Conservation (phyloP, 1,140 invertebrate genomes). For the Bombus sylvicola region DNA sequence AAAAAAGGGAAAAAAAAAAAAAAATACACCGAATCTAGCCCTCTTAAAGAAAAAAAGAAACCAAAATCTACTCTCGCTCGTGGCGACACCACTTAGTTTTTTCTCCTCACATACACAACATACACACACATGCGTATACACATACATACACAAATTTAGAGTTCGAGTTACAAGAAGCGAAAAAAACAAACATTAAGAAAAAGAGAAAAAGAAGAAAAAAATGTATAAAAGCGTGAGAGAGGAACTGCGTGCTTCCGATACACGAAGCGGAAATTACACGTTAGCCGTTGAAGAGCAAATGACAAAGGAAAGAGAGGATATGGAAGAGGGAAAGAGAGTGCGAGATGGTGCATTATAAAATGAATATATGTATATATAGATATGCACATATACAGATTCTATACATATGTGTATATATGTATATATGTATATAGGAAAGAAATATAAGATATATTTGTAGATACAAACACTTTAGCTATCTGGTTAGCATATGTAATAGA, state of each 20-base stretch:
- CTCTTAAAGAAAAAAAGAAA: conserved; percentile 3
- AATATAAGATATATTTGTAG: conserved; percentile 78
- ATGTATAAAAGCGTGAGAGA: conserved; percentile 24
- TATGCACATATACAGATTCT: conserved; percentile 39
- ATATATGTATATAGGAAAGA: conserved; percentile 70
- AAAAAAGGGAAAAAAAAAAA: conserved; percentile 4
- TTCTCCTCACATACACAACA: conserved; percentile 26
- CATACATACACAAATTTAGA: conserved; percentile 33
- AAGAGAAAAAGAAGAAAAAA: neutral
- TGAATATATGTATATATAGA: conserved; percentile 53
- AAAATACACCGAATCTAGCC: conserved; percentile 17
- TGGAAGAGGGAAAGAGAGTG: neutral
- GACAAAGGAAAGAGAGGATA: neutral
- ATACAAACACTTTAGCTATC: conserved; percentile 79
- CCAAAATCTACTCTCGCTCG: conserved; percentile 29
- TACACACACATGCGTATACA: conserved; percentile 16
- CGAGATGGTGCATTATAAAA: conserved; percentile 35
- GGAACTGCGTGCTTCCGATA: neutral
- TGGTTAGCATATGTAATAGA: conserved; percentile 76
- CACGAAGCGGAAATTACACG: neutral
- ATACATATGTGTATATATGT: conserved; percentile 59
- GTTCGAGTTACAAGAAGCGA: conserved; percentile 42
- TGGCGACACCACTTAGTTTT: conserved; percentile 33
- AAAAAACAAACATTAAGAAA: conserved; percentile 20
- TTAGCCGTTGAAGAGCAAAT: conserved; percentile 5